Percentiles rank a stretch among this genome's conserved stretches.
Evolutionary conservation across 2,113 vertebrate genomes (phyloP).

Genomic region (Motacilla alba): DNA sequence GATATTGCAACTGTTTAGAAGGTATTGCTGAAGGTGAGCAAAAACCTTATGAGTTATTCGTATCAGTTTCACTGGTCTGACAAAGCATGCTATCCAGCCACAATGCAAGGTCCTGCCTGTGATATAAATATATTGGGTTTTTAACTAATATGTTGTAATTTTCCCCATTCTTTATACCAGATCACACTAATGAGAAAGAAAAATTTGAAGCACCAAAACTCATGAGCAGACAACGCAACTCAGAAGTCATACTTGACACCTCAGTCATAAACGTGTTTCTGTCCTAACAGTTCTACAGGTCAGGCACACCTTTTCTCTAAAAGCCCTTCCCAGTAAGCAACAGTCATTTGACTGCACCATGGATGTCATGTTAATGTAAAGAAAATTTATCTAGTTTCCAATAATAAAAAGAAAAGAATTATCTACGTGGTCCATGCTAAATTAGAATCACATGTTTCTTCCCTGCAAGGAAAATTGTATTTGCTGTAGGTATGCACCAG

Average conservation of each 20-base stretch:
- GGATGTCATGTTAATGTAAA: neutral
- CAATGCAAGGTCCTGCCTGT: neutral
- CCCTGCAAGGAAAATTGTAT: neutral
- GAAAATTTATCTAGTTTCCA: neutral
- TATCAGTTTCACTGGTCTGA: neutral
- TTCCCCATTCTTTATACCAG: neutral
- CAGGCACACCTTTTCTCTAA: neutral
- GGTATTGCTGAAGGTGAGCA: neutral
- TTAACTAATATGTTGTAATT: neutral
- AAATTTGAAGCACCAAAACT: neutral
- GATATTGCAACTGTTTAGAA: neutral
- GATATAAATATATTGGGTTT: neutral
- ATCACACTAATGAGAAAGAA: neutral
- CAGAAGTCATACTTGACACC: neutral
- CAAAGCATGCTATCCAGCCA: neutral
- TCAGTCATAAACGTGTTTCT: neutral
- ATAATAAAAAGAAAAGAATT: neutral
- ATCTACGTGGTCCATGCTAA: neutral
- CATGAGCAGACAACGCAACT: neutral
- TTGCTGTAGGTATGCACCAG: neutral
- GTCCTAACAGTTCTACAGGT: neutral
- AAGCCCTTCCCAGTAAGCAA: neutral
- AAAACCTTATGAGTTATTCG: neutral
- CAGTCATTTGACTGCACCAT: neutral
- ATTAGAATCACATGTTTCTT: neutral